Percentiles rank a stretch among this genome's conserved stretches.
Evolutionary conservation across 2,888 invertebrate genomes (phyloP).

Genomic region (Boloria euphrosyne): DNA sequence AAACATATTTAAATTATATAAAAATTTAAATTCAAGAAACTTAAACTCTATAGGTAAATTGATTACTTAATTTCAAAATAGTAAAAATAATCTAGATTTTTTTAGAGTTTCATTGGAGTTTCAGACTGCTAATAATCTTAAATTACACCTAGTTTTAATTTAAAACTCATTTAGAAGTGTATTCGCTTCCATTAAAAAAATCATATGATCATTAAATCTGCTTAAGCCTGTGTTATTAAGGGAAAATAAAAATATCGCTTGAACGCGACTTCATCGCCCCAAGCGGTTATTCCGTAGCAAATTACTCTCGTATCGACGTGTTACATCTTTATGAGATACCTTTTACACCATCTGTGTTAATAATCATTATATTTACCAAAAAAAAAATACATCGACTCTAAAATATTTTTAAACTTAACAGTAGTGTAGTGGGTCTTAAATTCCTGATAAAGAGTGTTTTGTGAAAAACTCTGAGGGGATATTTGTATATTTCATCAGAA

Average conservation of each 20-base stretch:
- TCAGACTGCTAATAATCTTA: not conserved
- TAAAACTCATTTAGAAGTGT: not conserved
- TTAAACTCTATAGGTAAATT: too few species aligned
- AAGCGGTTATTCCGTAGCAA: conserved; percentile 47
- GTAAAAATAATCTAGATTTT: too few species aligned
- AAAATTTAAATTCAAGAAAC: too few species aligned
- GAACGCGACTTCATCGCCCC: conserved; percentile 39
- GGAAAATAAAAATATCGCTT: conserved; percentile 32
- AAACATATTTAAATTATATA: too few species aligned
- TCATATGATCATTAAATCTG: conserved; percentile 21
- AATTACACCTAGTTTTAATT: not conserved
- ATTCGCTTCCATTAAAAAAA: conserved; percentile 9
- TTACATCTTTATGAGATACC: conserved; percentile 51
- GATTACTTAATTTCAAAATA: too few species aligned
- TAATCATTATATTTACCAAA: not conserved
- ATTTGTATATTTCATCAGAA: too few species aligned
- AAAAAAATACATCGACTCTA: not conserved
- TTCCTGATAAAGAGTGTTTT: too few species aligned
- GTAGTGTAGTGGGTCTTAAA: too few species aligned
- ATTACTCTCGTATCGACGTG: conserved; percentile 55
- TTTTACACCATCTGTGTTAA: conserved; percentile 46
- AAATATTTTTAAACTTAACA: not conserved
- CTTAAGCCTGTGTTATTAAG: conserved; percentile 29
- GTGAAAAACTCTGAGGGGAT: too few species aligned
- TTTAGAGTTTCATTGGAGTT: too few species aligned